Percentiles rank a stretch among this genome's conserved stretches.
Conservation (phyloP, 1,140 invertebrate genomes). For the Lucilia sericata region DNA sequence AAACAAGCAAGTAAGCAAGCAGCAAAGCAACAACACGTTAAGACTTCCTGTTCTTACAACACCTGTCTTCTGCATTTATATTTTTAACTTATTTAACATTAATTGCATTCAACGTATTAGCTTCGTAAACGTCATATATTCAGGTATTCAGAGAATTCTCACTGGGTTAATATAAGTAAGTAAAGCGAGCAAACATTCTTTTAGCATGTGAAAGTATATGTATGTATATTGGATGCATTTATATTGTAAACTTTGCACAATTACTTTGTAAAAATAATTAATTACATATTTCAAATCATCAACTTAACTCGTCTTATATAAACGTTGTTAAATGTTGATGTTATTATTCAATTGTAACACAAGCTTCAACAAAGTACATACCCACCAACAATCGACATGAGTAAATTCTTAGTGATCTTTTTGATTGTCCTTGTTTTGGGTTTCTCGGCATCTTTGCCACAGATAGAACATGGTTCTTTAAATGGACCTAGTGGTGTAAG, state of each 20-base stretch:
- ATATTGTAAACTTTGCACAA: background rate
- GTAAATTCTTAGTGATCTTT: background rate
- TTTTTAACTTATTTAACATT: background rate
- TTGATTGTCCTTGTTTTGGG: background rate
- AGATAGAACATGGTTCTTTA: background rate
- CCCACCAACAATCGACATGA: background rate
- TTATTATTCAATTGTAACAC: background rate
- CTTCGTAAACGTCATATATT: background rate
- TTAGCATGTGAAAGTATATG: conserved; percentile 3
- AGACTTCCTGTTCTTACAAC: conserved; percentile 28
- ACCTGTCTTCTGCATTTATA: background rate
- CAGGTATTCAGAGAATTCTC: background rate
- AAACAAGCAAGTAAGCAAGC: too few relatives aligned
- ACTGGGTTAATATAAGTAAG: background rate
- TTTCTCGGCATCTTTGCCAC: background rate
- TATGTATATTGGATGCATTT: background rate
- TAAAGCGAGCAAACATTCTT: background rate
- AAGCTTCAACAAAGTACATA: background rate
- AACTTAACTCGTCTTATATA: background rate
- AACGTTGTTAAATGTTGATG: background rate
- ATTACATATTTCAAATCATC: conserved; percentile 1
- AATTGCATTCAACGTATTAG: conserved; percentile 7
- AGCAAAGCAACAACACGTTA: background rate
- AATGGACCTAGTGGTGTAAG: conserved; percentile 7
- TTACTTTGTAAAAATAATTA: background rate